phyloP scores from a whole-genome alignment of 2,113 vertebrate genomes.

The Haplochromis burtoni region DNA sequence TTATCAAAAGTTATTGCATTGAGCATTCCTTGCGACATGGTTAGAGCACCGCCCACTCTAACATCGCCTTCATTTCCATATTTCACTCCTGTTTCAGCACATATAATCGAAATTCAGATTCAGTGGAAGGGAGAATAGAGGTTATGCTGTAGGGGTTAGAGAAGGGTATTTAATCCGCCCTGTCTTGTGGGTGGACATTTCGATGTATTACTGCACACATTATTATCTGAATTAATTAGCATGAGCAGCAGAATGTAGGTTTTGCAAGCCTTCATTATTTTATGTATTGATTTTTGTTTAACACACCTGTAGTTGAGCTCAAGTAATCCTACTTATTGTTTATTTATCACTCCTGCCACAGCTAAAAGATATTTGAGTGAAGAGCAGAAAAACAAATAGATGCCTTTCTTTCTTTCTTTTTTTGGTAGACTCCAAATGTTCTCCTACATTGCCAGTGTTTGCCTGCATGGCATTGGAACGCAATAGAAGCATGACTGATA shows the following conservation, averaged over 20 bases:
- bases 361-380: not conserved
- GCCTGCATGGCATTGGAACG: not conserved
- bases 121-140: not conserved
- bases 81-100: not conserved
- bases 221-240: conserved; percentile 35
- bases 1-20: not conserved
- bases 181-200: not conserved
- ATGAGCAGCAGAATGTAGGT: not conserved
- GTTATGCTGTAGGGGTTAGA: not conserved
- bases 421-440: not conserved
- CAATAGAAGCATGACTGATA: conserved; percentile 47
- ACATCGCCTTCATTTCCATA: not conserved
- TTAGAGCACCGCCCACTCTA: not conserved
- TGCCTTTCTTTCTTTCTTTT: not conserved
- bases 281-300: conserved; percentile 20
- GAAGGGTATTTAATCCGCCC: conserved; percentile 6
- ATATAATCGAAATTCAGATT: conserved; percentile 28
- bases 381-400: not conserved
- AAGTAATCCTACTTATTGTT: conserved; percentile 1
- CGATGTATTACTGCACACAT: conserved; percentile 23
- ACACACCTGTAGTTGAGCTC: not conserved
- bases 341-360: conserved; percentile 3
- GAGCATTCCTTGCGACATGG: not conserved
- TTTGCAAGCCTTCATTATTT: conserved; percentile 24
- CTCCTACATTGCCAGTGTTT: conserved; percentile 3